A percentile compares a stretch with the other conserved stretches of the same genome.
Evolutionary conservation across 2,113 vertebrate genomes (phyloP).

Genomic region (Neogale vison): DNA sequence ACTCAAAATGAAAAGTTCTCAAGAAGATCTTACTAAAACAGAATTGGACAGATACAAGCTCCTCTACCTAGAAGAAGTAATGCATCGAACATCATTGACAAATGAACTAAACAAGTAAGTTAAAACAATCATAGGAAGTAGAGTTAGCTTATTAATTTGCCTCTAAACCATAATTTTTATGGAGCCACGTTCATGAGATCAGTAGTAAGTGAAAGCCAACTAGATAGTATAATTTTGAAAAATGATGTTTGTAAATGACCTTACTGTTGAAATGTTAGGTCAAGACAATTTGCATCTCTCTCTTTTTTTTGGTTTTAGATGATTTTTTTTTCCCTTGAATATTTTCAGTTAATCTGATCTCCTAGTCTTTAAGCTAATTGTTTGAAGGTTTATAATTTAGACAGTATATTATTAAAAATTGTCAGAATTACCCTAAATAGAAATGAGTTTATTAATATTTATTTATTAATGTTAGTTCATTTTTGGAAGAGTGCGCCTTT

Average conservation of each 20-base stretch:
- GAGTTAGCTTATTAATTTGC: neutral
- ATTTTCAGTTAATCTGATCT: neutral
- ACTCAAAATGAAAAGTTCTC: conserved; percentile 83
- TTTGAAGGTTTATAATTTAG: neutral
- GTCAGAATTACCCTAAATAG: neutral
- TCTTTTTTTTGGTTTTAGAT: neutral
- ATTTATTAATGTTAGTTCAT: neutral
- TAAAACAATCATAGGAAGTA: neutral
- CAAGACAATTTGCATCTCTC: neutral
- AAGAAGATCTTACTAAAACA: conserved; percentile 85
- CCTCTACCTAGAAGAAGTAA: conserved; percentile 90
- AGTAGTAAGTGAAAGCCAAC: neutral
- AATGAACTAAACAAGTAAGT: conserved; percentile 91
- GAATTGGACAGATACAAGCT: conserved; percentile 90
- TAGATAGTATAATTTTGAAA: neutral
- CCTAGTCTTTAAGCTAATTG: neutral
- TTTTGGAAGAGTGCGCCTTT: neutral
- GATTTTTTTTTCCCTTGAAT: neutral
- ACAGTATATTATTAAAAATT: neutral
- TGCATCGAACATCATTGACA: conserved; percentile 85
- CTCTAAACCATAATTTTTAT: neutral
- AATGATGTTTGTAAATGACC: neutral
- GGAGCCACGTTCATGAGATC: neutral
- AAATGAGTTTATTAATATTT: neutral
- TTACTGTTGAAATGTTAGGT: neutral